These are phyloP conservation scores for Monopis laevigella DNA, from an alignment of 2,888 invertebrate species.

Conservation along the genomic window DNA sequence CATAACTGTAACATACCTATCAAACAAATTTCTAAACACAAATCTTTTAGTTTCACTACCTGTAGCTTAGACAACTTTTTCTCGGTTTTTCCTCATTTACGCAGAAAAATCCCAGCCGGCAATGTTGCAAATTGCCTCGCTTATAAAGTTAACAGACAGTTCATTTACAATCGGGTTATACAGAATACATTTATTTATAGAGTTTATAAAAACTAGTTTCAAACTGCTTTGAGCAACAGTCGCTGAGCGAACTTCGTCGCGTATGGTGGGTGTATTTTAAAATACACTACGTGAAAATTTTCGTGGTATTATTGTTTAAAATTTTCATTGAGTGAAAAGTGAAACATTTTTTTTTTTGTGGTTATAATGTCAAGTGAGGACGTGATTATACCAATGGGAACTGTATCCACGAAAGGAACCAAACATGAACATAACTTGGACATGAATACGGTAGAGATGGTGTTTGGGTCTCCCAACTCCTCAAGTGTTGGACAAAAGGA, in stretches of 20 bases:
- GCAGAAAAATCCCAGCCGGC: no score
- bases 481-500: constrained; percentile 25
- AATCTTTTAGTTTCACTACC: no score
- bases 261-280: constrained; percentile 1
- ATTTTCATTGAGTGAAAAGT: neutral
- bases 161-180: no score
- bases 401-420: constrained; percentile 17
- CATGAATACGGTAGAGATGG: constrained; percentile 34
- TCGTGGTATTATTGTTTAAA: neutral
- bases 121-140: no score
- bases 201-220: neutral
- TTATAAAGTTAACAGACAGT: no score
- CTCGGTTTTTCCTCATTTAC: no score
- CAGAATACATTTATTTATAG: no score
- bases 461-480: constrained; percentile 37
- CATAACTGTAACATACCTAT: no score
- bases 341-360: no score
- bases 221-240: neutral
- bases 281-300: neutral
- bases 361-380: constrained; percentile 1
- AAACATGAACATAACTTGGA: constrained; percentile 26
- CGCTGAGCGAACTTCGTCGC: neutral
- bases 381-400: constrained; percentile 3
- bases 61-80: no score
- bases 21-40: no score